phyloP scores from a whole-genome alignment of 2,888 invertebrate species.

The Siphlonurus alternatus region DNA sequence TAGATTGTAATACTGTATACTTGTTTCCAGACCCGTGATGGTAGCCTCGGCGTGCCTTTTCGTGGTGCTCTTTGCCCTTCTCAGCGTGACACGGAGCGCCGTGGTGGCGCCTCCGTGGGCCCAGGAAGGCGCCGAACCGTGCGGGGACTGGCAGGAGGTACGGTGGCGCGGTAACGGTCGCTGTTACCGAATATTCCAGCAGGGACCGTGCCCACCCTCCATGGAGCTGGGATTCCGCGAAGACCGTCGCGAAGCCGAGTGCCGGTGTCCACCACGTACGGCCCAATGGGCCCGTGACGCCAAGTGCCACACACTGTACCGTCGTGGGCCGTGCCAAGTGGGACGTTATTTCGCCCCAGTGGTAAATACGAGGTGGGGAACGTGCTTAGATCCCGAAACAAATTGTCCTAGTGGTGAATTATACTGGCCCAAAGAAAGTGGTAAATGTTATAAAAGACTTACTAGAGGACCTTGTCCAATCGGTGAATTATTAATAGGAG shows the following conservation, averaged over 20 bases:
- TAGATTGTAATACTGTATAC: too few relatives aligned
- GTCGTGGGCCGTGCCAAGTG: constrained; percentile 50
- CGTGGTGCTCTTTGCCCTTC: too few relatives aligned
- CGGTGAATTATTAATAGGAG: constrained; percentile 47
- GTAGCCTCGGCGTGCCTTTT: neutral
- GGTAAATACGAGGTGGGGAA: constrained; percentile 40
- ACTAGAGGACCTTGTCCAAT: constrained; percentile 60
- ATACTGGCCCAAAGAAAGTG: constrained; percentile 57
- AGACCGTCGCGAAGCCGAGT: constrained; percentile 38
- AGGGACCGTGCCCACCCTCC: constrained; percentile 57
- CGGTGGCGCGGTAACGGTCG: constrained; percentile 70
- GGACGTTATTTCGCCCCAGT: constrained; percentile 64
- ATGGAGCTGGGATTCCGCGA: constrained; percentile 43
- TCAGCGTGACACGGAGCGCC: constrained; percentile 32
- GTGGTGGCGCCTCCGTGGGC: constrained; percentile 78
- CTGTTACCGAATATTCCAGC: constrained; percentile 74
- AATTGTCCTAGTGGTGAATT: constrained; percentile 47
- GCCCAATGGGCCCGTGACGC: constrained; percentile 51
- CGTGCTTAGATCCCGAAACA: constrained; percentile 45
- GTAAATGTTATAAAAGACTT: constrained; percentile 51
- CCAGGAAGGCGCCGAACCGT: constrained; percentile 62
- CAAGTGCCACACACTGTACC: constrained; percentile 55
- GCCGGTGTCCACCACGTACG: constrained; percentile 66
- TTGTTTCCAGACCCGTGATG: too few relatives aligned
- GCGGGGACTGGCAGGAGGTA: constrained; percentile 71